Percentiles rank a stretch among this genome's conserved stretches.
Evolutionary conservation across 1,140 invertebrate genomes (phyloP).

Genomic region (Choristoneura fumiferana): DNA sequence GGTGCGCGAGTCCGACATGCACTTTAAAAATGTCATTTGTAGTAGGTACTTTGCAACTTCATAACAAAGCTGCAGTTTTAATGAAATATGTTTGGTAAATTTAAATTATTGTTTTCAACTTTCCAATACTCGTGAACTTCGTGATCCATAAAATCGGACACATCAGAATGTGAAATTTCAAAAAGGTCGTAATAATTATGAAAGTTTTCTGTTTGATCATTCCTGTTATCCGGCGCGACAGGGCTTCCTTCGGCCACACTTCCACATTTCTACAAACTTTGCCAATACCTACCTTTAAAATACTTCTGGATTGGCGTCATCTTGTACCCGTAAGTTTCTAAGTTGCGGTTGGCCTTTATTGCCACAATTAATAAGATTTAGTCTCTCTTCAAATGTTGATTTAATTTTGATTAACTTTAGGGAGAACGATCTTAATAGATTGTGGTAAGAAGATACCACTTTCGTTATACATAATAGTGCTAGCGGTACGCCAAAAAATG

Average conservation of each 20-base stretch:
- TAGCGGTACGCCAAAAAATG: too few relatives aligned
- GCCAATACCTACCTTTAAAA: not conserved
- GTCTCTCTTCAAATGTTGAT: not conserved
- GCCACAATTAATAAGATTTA: not conserved
- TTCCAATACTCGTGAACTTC: too few relatives aligned
- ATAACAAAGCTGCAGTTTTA: too few relatives aligned
- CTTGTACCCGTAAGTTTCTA: slow-evolving; percentile 9
- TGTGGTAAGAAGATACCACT: too few relatives aligned
- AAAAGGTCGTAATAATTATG: not conserved
- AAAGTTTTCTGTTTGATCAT: not conserved
- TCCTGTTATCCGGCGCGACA: not conserved
- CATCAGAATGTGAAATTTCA: not conserved
- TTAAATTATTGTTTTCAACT: too few relatives aligned
- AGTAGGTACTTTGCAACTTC: too few relatives aligned
- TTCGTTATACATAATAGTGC: too few relatives aligned
- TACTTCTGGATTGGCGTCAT: not conserved
- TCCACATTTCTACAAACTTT: not conserved
- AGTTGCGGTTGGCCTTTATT: not conserved
- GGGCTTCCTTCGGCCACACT: not conserved
- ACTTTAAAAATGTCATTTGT: too few relatives aligned
- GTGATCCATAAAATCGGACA: too few relatives aligned
- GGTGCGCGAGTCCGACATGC: too few relatives aligned
- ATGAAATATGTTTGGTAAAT: too few relatives aligned
- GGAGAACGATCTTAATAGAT: too few relatives aligned
- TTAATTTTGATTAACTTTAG: not conserved